phyloP scores from a whole-genome alignment of 1,140 invertebrate species.

The Philaenus spumarius region DNA sequence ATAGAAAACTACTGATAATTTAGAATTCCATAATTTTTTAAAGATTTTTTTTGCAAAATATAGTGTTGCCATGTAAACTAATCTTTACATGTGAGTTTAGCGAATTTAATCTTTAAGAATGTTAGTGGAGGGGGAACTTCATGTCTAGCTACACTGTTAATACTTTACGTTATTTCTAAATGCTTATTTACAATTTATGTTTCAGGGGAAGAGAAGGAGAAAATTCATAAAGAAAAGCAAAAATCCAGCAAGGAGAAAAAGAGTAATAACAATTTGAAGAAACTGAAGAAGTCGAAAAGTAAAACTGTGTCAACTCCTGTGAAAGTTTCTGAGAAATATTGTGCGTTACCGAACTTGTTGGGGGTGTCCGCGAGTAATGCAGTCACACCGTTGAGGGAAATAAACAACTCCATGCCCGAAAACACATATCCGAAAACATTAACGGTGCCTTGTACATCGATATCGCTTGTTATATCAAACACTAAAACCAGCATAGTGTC shows the following conservation, averaged over 20 bases:
- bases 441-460: not conserved
- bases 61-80: too few relatives aligned
- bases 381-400: constrained; percentile 1
- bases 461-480: constrained; percentile 1
- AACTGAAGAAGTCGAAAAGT: not conserved
- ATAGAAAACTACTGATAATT: too few relatives aligned
- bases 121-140: too few relatives aligned
- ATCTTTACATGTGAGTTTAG: too few relatives aligned
- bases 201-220: not conserved
- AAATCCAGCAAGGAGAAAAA: constrained; percentile 1
- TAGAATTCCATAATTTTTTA: too few relatives aligned
- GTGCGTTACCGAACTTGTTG: not conserved
- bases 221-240: not conserved
- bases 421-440: not conserved
- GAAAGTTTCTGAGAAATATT: not conserved
- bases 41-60: too few relatives aligned
- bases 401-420: constrained; percentile 2
- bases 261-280: not conserved
- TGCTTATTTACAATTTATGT: too few relatives aligned
- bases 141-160: too few relatives aligned
- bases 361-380: not conserved
- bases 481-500: not conserved
- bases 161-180: too few relatives aligned
- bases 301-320: not conserved
- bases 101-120: too few relatives aligned